Conservation (phyloP, 2,888 invertebrate species). For the Rhyacophila evoluta region DNA sequence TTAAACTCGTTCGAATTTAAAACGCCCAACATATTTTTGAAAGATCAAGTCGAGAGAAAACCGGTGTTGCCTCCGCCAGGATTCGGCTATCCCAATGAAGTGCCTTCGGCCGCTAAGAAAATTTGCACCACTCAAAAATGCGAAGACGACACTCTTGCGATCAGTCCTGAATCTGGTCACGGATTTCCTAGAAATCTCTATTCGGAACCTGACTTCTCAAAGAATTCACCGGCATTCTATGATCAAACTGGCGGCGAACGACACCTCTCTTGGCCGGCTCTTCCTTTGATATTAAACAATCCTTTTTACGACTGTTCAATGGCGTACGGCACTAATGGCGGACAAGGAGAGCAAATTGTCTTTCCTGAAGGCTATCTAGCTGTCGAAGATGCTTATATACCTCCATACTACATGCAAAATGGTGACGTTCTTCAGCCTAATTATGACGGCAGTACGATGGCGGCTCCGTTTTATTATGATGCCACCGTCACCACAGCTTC, state of each 20-base stretch:
- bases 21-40: background rate
- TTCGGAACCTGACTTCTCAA: constrained; percentile 68
- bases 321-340: constrained; percentile 62
- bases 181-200: constrained; percentile 58
- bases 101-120: constrained; percentile 34
- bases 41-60: background rate
- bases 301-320: constrained; percentile 68
- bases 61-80: background rate
- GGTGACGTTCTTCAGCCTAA: constrained; percentile 13
- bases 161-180: background rate
- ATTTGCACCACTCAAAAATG: constrained; percentile 28
- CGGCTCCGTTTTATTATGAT: constrained; percentile 57
- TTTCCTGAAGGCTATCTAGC: constrained; percentile 68
- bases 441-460: constrained; percentile 18
- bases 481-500: constrained; percentile 62
- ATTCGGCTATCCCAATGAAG: background rate
- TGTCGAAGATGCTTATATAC: constrained; percentile 69
- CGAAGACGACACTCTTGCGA: background rate
- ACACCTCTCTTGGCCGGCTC: constrained; percentile 59
- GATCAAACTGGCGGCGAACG: constrained; percentile 57
- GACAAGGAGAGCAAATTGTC: constrained; percentile 62
- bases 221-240: constrained; percentile 58
- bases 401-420: constrained; percentile 59
- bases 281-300: constrained; percentile 67
- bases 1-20: background rate